phyloP scores from a whole-genome alignment of 2,113 vertebrate species.

The Bothrops jararaca region DNA sequence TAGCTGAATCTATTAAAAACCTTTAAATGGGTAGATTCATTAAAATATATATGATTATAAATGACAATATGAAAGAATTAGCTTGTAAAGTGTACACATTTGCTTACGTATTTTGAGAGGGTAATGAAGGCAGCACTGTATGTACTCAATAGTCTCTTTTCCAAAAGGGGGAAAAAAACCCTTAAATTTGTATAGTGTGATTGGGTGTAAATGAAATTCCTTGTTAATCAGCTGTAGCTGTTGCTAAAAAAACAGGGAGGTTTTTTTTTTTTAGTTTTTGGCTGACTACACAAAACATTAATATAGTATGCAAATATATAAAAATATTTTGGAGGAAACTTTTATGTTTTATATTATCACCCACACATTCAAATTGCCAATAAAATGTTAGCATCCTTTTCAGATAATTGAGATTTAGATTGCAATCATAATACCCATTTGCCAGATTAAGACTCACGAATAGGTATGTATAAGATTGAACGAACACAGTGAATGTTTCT shows the following conservation, averaged over 20 bases:
- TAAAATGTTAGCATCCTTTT: slow-evolving; percentile 54
- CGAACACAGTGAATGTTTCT: not conserved
- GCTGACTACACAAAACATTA: slow-evolving; percentile 39
- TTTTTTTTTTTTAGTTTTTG: slow-evolving; percentile 51
- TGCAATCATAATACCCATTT: slow-evolving; percentile 1
- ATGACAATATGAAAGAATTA: not conserved
- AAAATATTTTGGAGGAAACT: slow-evolving; percentile 36
- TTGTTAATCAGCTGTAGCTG: slow-evolving; percentile 36
- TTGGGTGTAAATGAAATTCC: slow-evolving; percentile 1
- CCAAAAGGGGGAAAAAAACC: not conserved
- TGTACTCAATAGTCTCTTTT: not conserved
- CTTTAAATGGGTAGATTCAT: not conserved
- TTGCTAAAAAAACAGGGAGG: slow-evolving; percentile 26
- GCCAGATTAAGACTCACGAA: not conserved
- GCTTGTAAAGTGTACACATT: slow-evolving; percentile 6
- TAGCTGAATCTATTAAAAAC: not conserved
- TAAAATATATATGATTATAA: not conserved
- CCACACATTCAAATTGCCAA: slow-evolving; percentile 58
- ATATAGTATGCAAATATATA: slow-evolving; percentile 54
- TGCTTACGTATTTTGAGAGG: not conserved
- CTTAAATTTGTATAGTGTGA: not conserved
- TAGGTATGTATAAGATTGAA: not conserved
- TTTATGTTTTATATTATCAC: slow-evolving; percentile 60
- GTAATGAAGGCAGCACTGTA: not conserved
- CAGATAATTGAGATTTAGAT: slow-evolving; percentile 48